Evolutionary conservation across 2,797 vertebrate species (phyloP), one percentile per base, ranked within the genome.

Genomic region (Miichthys miiuy): DNA sequence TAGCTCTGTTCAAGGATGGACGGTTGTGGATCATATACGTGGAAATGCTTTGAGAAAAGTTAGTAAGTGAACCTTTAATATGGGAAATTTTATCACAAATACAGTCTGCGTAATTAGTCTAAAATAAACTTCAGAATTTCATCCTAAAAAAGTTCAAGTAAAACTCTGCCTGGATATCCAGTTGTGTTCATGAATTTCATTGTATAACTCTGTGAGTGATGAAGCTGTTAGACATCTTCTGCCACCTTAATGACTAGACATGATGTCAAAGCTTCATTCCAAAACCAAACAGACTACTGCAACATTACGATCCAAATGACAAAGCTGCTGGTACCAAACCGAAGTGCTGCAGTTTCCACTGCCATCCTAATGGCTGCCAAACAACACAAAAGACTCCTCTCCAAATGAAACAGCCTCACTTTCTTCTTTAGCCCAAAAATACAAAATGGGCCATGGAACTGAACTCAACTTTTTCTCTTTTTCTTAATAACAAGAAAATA

Each of bases 371-470:
- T 55, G 57, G 64, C 63, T 25, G 70, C 47, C 30, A 50, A 34
- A 73, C 82, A 71, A 73, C 73, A 57, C 63, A 13, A 48, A 34
- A 34, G 72, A 69, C 70, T 62, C 55, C 51, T 13, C 0, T 90
- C 83, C 89, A 86, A 89, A 82, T 44, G 72, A 80, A 81, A 83
- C 81, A 81, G 82, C 75, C 61, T 69, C 70, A 4, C 48, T 63
- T 69, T 67, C 23, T 23, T 21, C 66, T 23, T 67, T 56, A 4
- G 20, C 61, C 58, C 79, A 69, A 72, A 72, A 74, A 23, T 25
- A 71, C 48, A 54, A 70, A 68, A 41, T 46, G 72, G 30, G n/a
- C 25, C 60, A 64, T 65, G 68, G 74, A 80, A 80, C 27, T 52
- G 8, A 65, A 69, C 48, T 17, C 65, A 66, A 60, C 27, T 61